Evolutionary conservation across 2,888 invertebrate genomes (phyloP).

Genomic region (Nemurella pictetii): DNA sequence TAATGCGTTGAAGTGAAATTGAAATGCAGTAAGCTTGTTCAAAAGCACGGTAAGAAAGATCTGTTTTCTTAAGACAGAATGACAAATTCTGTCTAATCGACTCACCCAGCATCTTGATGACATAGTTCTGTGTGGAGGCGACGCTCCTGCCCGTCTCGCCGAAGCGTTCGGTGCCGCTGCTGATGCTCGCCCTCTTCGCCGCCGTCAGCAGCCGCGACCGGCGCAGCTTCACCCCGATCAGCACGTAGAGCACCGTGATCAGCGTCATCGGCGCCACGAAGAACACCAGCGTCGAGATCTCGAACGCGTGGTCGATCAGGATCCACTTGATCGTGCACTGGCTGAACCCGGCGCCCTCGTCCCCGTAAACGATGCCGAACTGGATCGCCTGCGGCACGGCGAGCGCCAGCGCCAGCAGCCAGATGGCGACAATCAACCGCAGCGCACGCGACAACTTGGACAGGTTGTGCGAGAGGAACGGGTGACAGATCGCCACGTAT

Average conservation of each 20-base stretch:
- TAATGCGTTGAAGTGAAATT: neutral
- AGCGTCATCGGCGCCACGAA: conserved; percentile 65
- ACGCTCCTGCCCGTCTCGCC: conserved; percentile 5
- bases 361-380: conserved; percentile 65
- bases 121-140: conserved; percentile 36
- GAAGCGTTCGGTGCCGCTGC: conserved; percentile 13
- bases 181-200: conserved; percentile 13
- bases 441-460: conserved; percentile 82
- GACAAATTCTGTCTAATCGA: conserved; percentile 29
- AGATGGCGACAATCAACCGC: conserved; percentile 71
- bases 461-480: conserved; percentile 80
- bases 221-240: conserved; percentile 56
- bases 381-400: conserved; percentile 80
- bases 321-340: conserved; percentile 57
- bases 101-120: conserved; percentile 56
- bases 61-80: too few relatives aligned
- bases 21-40: neutral
- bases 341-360: conserved; percentile 36
- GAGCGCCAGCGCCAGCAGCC: conserved; percentile 74
- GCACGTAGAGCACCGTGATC: conserved; percentile 61
- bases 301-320: conserved; percentile 58
- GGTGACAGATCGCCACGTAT: conserved; percentile 67
- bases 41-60: too few relatives aligned
- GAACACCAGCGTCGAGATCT: conserved; percentile 63
- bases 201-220: conserved; percentile 53